Conservation (phyloP, 2,113 vertebrate genomes). For the Tamias sibiricus region DNA sequence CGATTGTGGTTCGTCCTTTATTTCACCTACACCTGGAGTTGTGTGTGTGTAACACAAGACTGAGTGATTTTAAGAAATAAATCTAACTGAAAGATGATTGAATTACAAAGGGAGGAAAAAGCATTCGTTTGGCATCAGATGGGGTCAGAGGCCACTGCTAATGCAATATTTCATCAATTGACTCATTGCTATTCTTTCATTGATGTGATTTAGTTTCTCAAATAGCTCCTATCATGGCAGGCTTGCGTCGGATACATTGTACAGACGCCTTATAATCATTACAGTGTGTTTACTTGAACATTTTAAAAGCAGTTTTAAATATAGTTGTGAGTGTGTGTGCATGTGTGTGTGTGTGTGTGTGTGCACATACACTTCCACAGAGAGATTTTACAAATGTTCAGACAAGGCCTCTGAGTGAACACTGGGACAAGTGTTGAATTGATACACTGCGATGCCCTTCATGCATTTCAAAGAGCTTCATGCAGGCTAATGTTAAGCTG, state of each 20-base stretch:
- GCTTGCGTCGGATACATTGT: conserved; percentile 54
- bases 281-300: conserved; percentile 72
- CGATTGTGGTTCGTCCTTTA: neutral
- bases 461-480: conserved; percentile 78
- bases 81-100: conserved; percentile 79
- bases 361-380: neutral
- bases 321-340: neutral
- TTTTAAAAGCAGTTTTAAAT: conserved; percentile 72
- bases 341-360: neutral
- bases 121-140: conserved; percentile 66
- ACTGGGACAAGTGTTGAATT: conserved; percentile 68
- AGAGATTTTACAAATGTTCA: conserved; percentile 59
- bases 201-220: conserved; percentile 78
- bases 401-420: conserved; percentile 39
- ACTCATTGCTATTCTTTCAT: conserved; percentile 76
- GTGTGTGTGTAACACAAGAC: conserved; percentile 50
- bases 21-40: conserved; percentile 33
- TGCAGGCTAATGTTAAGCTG: conserved; percentile 67
- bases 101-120: conserved; percentile 75
- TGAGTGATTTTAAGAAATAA: conserved; percentile 76
- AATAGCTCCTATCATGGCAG: conserved; percentile 68
- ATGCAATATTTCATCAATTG: conserved; percentile 80
- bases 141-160: conserved; percentile 69
- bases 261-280: conserved; percentile 74
- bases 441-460: conserved; percentile 62